Percentiles rank a stretch among this genome's conserved stretches.
These are phyloP conservation scores for Ips nitidus DNA, from an alignment of 1,140 invertebrate genomes.

Conservation along the genomic window DNA sequence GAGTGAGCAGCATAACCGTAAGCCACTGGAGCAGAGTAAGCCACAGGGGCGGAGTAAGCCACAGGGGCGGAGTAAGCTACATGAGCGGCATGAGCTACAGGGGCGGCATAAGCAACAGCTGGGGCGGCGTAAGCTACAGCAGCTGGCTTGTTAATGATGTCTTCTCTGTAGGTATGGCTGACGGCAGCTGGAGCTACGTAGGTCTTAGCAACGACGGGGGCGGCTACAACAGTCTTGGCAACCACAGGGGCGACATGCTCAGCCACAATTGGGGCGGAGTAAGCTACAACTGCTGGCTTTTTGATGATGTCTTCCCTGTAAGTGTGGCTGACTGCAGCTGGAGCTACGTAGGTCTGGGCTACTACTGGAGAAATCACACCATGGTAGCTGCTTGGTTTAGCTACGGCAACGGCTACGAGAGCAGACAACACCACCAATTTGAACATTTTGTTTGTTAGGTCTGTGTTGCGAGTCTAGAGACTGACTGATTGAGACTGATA, in stretches of 20 bases:
- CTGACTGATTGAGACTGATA: conserved; percentile 41
- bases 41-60: conserved; percentile 18
- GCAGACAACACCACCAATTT: conserved; percentile 47
- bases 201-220: conserved; percentile 30
- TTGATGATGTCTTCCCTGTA: conserved; percentile 37
- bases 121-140: conserved; percentile 27
- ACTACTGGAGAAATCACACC: conserved; percentile 32
- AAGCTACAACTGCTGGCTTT: conserved; percentile 30
- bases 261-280: conserved; percentile 8
- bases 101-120: conserved; percentile 25
- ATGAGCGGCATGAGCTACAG: conserved; percentile 17
- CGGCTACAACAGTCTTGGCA: conserved; percentile 18
- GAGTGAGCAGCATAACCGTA: conserved; percentile 19
- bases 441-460: conserved; percentile 44
- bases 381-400: conserved; percentile 35
- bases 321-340: conserved; percentile 34
- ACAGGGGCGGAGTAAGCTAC: conserved; percentile 23
- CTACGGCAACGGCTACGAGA: conserved; percentile 39
- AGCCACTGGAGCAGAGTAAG: conserved; percentile 13
- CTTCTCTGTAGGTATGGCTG: conserved; percentile 31
- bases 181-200: conserved; percentile 23
- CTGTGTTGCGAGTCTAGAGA: conserved; percentile 42
- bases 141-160: conserved; percentile 30
- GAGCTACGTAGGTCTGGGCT: conserved; percentile 24
- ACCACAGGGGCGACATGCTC: conserved; percentile 17